These are phyloP conservation scores for Pagetopsis macropterus DNA, from an alignment of 2,797 vertebrate genomes.

Conservation along the genomic window DNA sequence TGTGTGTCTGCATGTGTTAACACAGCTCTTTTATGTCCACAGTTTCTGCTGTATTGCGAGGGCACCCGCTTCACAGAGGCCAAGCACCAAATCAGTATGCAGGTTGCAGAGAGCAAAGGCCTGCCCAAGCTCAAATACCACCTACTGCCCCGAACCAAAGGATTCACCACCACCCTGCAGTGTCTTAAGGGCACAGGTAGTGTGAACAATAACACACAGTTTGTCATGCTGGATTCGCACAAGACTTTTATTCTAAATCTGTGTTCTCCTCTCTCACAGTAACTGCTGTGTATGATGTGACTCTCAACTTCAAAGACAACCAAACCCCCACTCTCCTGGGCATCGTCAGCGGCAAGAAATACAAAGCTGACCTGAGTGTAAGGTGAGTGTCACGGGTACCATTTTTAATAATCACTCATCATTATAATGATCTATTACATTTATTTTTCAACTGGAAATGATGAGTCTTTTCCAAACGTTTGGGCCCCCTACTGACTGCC, in stretches of 20 bases:
- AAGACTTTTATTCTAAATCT: not conserved
- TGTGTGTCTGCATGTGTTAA: constrained; percentile 26
- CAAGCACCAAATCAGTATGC: constrained; percentile 98
- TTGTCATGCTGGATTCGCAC: not conserved
- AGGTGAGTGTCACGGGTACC: constrained; percentile 81
- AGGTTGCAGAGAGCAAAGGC: constrained; percentile 96
- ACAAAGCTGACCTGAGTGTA: constrained; percentile 94
- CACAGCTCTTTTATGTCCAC: constrained; percentile 24
- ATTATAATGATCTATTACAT: constrained; percentile 10
- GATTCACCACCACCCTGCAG: constrained; percentile 96
- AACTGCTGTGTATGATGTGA: constrained; percentile 95
- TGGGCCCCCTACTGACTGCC: constrained; percentile 20
- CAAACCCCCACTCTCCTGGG: constrained; percentile 95
- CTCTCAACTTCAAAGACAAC: constrained; percentile 96
- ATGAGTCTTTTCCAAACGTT: constrained; percentile 39
- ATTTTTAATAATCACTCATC: constrained; percentile 10
- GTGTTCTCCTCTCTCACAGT: constrained; percentile 77
- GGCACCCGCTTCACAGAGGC: constrained; percentile 97
- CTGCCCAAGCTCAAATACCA: constrained; percentile 96
- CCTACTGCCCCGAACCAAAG: constrained; percentile 95
- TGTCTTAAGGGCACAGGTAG: constrained; percentile 97
- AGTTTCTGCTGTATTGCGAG: constrained; percentile 98
- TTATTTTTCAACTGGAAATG: constrained; percentile 32
- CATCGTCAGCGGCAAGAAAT: constrained; percentile 95
- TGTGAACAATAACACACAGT: not conserved